Conservation (phyloP, 2,888 invertebrate genomes). For the Habroteleia sp. region DNA sequence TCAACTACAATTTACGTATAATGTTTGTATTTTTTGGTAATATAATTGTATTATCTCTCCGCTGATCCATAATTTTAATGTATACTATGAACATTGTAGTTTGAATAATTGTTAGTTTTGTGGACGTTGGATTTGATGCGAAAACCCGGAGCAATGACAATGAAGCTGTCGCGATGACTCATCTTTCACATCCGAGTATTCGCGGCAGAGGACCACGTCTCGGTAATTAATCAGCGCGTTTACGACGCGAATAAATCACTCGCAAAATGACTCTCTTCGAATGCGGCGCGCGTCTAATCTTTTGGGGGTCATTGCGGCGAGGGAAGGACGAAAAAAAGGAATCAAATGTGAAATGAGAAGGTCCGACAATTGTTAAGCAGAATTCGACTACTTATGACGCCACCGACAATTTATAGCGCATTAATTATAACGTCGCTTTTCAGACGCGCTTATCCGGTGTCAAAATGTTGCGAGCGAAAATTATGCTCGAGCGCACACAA, state of each 20-base stretch:
- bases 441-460: constrained; percentile 11
- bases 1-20: too few species aligned
- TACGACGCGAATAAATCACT: constrained; percentile 58
- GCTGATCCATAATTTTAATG: constrained; percentile 13
- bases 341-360: constrained; percentile 26
- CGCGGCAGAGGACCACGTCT: constrained; percentile 38
- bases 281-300: constrained; percentile 63
- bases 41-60: constrained; percentile 10
- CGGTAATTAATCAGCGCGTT: constrained; percentile 57
- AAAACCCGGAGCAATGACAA: constrained; percentile 55
- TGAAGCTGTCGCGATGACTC: constrained; percentile 57
- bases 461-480: constrained; percentile 20
- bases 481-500: constrained; percentile 5
- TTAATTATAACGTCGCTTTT: constrained; percentile 46
- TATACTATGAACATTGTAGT: background rate
- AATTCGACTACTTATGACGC: constrained; percentile 47
- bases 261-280: constrained; percentile 54
- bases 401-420: constrained; percentile 33
- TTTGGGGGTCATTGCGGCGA: constrained; percentile 23
- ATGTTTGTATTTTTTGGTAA: background rate
- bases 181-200: constrained; percentile 34
- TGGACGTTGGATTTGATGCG: constrained; percentile 48
- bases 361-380: constrained; percentile 32
- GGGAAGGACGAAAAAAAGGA: background rate
- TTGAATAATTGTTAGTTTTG: constrained; percentile 3